Conservation (phyloP, 2,888 invertebrate genomes). For the Acleris emargana region DNA sequence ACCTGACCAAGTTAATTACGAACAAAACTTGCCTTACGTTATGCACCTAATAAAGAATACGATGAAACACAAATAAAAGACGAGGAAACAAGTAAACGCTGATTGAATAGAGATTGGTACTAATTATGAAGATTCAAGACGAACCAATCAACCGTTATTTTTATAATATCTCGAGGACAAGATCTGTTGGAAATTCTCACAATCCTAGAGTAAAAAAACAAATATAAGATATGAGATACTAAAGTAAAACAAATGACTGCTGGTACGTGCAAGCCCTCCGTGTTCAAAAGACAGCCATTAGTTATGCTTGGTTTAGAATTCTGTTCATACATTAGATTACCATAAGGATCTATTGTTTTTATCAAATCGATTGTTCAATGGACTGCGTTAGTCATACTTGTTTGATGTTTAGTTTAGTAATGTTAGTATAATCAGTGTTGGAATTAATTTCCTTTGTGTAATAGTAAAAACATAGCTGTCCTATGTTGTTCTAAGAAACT, state of each 20-base stretch:
- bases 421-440: slow-evolving; percentile 32
- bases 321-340: slow-evolving; percentile 53
- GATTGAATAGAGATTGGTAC: neutral
- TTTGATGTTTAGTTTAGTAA: slow-evolving; percentile 12
- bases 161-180: neutral
- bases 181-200: slow-evolving; percentile 9
- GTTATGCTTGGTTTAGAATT: slow-evolving; percentile 49
- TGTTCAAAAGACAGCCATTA: slow-evolving; percentile 30
- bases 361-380: slow-evolving; percentile 58
- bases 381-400: slow-evolving; percentile 40
- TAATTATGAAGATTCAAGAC: neutral
- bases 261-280: slow-evolving; percentile 25
- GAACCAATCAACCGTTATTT: too few species aligned
- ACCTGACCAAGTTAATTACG: slow-evolving; percentile 58
- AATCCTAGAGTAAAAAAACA: slow-evolving; percentile 6
- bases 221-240: slow-evolving; percentile 30
- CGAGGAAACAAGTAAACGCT: neutral
- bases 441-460: slow-evolving; percentile 20
- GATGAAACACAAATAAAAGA: neutral
- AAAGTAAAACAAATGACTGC: slow-evolving; percentile 31
- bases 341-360: slow-evolving; percentile 60
- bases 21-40: slow-evolving; percentile 33
- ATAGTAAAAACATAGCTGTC: slow-evolving; percentile 12
- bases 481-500: slow-evolving; percentile 23
- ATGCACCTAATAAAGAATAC: slow-evolving; percentile 1